Percentiles rank a stretch among this genome's conserved stretches.
These are phyloP conservation scores for Epinephelus lanceolatus DNA, from an alignment of 2,113 vertebrate species.

Conservation along the genomic window DNA sequence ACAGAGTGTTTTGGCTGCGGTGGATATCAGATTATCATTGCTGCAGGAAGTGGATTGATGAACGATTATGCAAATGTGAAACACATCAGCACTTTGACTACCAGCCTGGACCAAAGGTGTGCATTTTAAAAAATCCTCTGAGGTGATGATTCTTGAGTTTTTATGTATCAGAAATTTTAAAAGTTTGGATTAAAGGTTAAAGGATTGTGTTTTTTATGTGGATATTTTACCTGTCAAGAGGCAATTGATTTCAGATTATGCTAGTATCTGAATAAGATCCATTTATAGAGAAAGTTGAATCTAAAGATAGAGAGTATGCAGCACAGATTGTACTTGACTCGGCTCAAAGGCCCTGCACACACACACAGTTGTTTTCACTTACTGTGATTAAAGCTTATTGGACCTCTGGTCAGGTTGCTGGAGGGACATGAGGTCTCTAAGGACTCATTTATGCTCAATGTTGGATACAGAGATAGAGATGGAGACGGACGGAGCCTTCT, in stretches of 20 bases:
- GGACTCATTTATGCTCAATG: too few species aligned
- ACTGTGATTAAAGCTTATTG: background rate
- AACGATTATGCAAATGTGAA: slow-evolving; percentile 18
- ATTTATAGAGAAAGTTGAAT: background rate
- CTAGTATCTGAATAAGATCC: background rate
- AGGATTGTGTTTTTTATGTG: background rate
- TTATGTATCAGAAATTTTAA: background rate
- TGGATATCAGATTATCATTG: slow-evolving; percentile 17
- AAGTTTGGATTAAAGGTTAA: background rate
- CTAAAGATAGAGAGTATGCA: background rate
- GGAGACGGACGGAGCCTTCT: too few species aligned
- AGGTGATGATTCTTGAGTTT: background rate
- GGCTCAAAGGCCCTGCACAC: background rate
- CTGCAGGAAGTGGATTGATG: slow-evolving; percentile 14
- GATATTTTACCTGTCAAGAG: background rate
- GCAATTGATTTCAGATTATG: background rate
- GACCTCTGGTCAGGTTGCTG: background rate
- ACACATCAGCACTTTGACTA: slow-evolving; percentile 4
- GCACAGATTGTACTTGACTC: background rate
- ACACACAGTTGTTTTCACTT: background rate
- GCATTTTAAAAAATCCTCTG: background rate
- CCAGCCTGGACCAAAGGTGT: slow-evolving; percentile 2
- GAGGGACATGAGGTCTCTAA: background rate
- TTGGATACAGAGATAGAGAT: too few species aligned
- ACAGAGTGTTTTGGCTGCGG: slow-evolving; percentile 12